phyloP scores from a whole-genome alignment of 2,797 vertebrate species.

The Halcyon smyrnensis region DNA sequence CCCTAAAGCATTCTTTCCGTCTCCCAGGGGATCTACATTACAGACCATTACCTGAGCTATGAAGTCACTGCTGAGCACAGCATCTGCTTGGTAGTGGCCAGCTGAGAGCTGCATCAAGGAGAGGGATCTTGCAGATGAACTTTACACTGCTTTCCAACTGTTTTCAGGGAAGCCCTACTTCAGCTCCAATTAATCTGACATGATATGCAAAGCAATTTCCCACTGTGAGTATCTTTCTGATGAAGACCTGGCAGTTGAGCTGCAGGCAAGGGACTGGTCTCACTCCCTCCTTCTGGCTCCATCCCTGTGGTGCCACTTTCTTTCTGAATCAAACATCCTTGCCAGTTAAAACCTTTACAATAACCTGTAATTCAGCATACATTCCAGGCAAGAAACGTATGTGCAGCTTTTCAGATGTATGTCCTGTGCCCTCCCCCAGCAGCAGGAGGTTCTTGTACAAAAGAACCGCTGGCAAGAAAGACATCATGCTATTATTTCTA shows the following conservation, averaged over 20 bases:
- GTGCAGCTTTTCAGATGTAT: background rate
- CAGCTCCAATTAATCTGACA: background rate
- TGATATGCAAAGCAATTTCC: background rate
- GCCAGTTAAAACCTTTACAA: conserved; percentile 26
- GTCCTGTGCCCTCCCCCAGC: conserved; percentile 25
- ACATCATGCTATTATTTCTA: background rate
- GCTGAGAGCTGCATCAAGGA: background rate
- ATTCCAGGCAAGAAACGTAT: conserved; percentile 9
- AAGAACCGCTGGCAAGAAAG: background rate
- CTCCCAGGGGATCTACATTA: background rate
- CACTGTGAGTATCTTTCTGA: fast-evolving
- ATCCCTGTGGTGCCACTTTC: background rate
- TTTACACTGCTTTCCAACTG: background rate
- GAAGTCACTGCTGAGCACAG: background rate
- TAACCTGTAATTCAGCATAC: background rate
- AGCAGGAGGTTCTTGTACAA: background rate
- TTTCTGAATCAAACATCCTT: background rate
- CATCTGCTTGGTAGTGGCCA: background rate
- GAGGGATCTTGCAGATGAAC: background rate
- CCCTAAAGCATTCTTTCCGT: background rate
- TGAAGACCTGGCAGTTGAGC: background rate
- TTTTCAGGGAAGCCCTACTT: background rate
- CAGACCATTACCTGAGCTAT: background rate
- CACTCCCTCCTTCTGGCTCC: background rate
- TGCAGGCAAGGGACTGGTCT: background rate